phyloP scores from a whole-genome alignment of 37 sponge, comb jelly and placozoan species.

The Crambe crambe region DNA sequence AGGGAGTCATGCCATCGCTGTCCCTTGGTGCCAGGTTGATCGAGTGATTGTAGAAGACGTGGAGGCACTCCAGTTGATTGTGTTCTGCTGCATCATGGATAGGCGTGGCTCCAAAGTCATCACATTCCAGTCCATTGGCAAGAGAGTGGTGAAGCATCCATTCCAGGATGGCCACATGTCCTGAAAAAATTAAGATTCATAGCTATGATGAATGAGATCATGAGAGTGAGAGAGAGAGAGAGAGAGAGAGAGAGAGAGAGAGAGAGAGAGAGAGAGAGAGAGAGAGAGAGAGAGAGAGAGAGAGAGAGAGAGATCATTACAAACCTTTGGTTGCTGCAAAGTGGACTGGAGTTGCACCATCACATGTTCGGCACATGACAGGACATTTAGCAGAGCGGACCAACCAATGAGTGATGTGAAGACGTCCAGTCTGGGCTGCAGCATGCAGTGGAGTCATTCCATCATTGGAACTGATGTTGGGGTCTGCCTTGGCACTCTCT shows the following conservation, averaged over 20 bases:
- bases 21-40: conserved; percentile 59
- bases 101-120: conserved; percentile 91
- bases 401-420: conserved; percentile 79
- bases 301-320: too few species aligned
- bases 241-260: too few species aligned
- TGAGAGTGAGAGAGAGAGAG: background rate
- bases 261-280: too few species aligned
- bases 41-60: conserved; percentile 72
- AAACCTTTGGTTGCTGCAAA: conserved; percentile 94
- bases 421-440: conserved; percentile 80
- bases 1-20: conserved; percentile 75
- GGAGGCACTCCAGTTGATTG: conserved; percentile 76
- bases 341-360: conserved; percentile 93
- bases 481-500: conserved; percentile 54
- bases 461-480: conserved; percentile 61
- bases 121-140: conserved; percentile 75
- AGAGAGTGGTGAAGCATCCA: conserved; percentile 86
- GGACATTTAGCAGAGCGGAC: conserved; percentile 69
- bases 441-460: conserved; percentile 95
- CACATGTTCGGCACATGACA: conserved; percentile 55
- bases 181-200: conserved; percentile 24
- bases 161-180: conserved; percentile 85
- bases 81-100: conserved; percentile 94
- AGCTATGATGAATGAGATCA: background rate
- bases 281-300: too few species aligned